These are phyloP conservation scores for Sebastes umbrosus DNA, from an alignment of 2,797 vertebrate genomes.

Conservation along the genomic window DNA sequence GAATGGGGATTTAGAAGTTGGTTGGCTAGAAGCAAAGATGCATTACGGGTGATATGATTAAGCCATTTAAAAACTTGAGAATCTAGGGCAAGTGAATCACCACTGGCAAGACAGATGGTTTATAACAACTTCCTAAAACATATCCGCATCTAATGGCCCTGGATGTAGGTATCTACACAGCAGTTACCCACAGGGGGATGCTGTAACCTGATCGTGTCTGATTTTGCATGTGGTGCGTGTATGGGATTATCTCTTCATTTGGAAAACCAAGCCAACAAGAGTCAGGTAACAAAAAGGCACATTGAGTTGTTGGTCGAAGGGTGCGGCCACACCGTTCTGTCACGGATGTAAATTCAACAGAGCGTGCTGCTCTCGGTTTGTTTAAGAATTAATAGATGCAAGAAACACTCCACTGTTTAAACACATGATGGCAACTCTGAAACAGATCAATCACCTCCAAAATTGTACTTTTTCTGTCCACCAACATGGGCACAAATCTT, in stretches of 20 bases:
- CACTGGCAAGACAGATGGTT: slow-evolving; percentile 56
- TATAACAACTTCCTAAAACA: slow-evolving; percentile 50
- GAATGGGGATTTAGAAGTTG: slow-evolving; percentile 57
- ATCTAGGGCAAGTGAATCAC: slow-evolving; percentile 59
- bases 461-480: not conserved
- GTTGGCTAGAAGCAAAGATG: slow-evolving; percentile 51
- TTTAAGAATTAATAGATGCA: not conserved
- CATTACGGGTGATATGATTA: slow-evolving; percentile 63
- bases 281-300: not conserved
- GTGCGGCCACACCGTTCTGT: not conserved
- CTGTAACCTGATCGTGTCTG: not conserved
- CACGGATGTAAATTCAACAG: not conserved
- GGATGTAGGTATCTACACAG: not conserved
- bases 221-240: not conserved
- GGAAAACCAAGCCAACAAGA: slow-evolving; percentile 2
- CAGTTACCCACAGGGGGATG: not conserved
- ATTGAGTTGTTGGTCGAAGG: not conserved
- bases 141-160: not conserved
- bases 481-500: not conserved
- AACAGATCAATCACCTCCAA: not conserved
- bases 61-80: slow-evolving; percentile 57
- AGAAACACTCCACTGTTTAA: not conserved
- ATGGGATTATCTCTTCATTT: not conserved
- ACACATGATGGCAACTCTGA: not conserved
- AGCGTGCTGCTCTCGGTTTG: not conserved